Percentiles rank a stretch among this genome's conserved stretches.
These are phyloP conservation scores for Tetanocera ferruginea DNA, from an alignment of 2,888 invertebrate genomes.

Conservation along the genomic window DNA sequence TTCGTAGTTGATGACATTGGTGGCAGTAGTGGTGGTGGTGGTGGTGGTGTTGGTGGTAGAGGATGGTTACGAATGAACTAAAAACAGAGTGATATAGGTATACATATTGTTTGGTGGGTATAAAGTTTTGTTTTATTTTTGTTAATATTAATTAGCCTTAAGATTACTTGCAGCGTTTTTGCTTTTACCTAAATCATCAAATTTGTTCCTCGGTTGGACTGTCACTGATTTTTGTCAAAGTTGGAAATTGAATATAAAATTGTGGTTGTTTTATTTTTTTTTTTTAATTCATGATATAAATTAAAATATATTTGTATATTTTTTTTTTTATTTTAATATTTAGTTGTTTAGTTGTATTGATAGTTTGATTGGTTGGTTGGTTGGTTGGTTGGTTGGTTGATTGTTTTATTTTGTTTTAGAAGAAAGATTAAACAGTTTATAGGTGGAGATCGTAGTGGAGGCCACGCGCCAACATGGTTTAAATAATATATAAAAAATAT, in stretches of 20 bases:
- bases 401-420: conserved; percentile 37
- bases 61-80: conserved; percentile 41
- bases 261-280: conserved; percentile 35
- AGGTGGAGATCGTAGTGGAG: conserved; percentile 47
- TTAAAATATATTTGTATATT: conserved; percentile 40
- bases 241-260: conserved; percentile 52
- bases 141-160: conserved; percentile 53
- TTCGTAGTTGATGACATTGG: background rate
- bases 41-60: conserved; percentile 4
- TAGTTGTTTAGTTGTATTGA: conserved; percentile 35
- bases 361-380: conserved; percentile 38
- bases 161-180: conserved; percentile 29
- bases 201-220: conserved; percentile 79
- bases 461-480: conserved; percentile 53
- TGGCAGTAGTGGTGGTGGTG: background rate
- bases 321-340: conserved; percentile 38
- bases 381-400: conserved; percentile 35
- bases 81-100: conserved; percentile 9
- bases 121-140: conserved; percentile 19
- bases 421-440: conserved; percentile 46
- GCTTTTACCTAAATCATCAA: conserved; percentile 79
- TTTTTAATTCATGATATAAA: conserved; percentile 34
- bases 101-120: conserved; percentile 33
- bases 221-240: conserved; percentile 72
- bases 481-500: conserved; percentile 47